A percentile compares a stretch with the other conserved stretches of the same genome.
phyloP scores from a whole-genome alignment of 2,797 vertebrate species.

The Gymnothorax reevesii region DNA sequence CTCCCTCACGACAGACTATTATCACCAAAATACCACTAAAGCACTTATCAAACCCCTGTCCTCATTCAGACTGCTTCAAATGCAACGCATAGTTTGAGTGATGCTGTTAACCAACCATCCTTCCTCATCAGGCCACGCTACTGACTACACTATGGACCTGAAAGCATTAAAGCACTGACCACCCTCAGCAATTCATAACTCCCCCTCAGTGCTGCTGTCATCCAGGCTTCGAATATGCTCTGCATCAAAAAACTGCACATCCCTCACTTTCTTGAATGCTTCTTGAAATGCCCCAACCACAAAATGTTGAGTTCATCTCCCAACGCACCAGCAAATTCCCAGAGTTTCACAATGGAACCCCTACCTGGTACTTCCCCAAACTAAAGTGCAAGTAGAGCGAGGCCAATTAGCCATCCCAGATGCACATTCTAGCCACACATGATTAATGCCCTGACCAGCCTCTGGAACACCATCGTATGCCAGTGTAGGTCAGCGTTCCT shows the following conservation, averaged over 20 bases:
- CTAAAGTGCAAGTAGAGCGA: background rate
- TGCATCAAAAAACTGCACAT: constrained; percentile 46
- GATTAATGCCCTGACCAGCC: constrained; percentile 45
- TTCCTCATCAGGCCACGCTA: constrained; percentile 39
- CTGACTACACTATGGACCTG: constrained; percentile 52
- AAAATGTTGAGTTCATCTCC: constrained; percentile 29
- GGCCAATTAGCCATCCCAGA: constrained; percentile 13
- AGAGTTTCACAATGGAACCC: background rate
- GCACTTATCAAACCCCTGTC: background rate
- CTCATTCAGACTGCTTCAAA: background rate
- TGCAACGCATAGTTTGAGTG: background rate
- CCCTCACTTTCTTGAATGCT: background rate
- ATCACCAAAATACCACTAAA: background rate
- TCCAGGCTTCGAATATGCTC: constrained; percentile 54
- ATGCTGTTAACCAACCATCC: background rate
- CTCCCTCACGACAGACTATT: background rate
- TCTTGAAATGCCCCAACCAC: background rate
- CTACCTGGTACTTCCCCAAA: background rate
- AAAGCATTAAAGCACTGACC: constrained; percentile 63
- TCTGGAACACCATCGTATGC: background rate
- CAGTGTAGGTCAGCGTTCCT: background rate
- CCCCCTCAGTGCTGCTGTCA: constrained; percentile 60
- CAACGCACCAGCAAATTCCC: background rate
- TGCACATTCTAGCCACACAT: constrained; percentile 13
- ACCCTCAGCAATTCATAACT: constrained; percentile 63